Evolutionary conservation across 2,797 vertebrate species (phyloP).

Genomic region (Melanotaenia boesemani): DNA sequence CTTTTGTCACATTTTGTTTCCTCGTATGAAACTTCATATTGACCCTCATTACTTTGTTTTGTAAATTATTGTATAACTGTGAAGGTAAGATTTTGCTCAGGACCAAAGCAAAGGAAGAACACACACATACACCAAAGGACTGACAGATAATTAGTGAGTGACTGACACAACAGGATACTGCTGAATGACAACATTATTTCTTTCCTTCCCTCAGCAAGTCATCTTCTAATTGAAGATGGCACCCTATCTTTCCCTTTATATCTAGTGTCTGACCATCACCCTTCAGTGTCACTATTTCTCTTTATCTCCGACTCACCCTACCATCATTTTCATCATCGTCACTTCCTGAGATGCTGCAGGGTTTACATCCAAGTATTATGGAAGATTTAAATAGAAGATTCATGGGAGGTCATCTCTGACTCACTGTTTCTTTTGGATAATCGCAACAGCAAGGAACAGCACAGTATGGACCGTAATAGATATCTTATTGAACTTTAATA

Average conservation of each 20-base stretch:
- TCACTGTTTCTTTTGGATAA: slow-evolving; percentile 38
- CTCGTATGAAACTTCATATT: not conserved
- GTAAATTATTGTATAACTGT: slow-evolving; percentile 2
- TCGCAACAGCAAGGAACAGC: slow-evolving; percentile 11
- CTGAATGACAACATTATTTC: slow-evolving; percentile 75
- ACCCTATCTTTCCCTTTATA: slow-evolving; percentile 70
- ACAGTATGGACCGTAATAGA: slow-evolving; percentile 49
- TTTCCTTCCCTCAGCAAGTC: slow-evolving; percentile 68
- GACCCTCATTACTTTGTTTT: not conserved
- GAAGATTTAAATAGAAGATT: slow-evolving; percentile 62
- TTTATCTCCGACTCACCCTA: slow-evolving; percentile 11
- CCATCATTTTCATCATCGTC: slow-evolving; percentile 46
- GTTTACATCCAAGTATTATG: slow-evolving; percentile 42
- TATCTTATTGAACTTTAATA: slow-evolving; percentile 5
- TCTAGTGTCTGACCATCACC: slow-evolving; percentile 61
- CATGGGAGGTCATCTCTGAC: slow-evolving; percentile 61
- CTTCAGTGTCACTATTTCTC: slow-evolving; percentile 57
- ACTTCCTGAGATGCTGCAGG: slow-evolving; percentile 56
- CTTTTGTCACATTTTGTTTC: not conserved
- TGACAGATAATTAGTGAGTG: slow-evolving; percentile 58
- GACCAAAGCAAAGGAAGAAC: slow-evolving; percentile 18
- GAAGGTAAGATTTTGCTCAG: slow-evolving; percentile 10
- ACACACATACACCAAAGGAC: slow-evolving; percentile 34
- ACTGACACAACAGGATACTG: slow-evolving; percentile 70
- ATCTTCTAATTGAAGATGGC: slow-evolving; percentile 77